Base-by-base conservation (phyloP, 2,113 vertebrate species). In the Cichladusa arquata region DNA sequence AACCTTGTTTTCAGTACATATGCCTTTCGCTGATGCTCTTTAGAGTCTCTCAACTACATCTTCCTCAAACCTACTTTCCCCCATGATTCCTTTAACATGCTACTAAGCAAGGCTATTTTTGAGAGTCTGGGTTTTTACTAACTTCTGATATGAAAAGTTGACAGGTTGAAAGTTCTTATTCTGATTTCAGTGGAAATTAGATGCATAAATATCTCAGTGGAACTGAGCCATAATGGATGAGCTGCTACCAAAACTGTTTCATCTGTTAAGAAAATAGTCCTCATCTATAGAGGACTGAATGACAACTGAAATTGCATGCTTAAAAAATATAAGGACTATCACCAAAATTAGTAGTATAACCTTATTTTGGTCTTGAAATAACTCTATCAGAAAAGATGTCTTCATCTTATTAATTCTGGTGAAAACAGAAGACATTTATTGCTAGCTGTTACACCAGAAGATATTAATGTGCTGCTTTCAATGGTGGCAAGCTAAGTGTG, bases 171-270 rank as follows among this genome's bases (percentile, higher is more conserved):
- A 90, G 64, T 65, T 29, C n/a, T 77, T 87, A 53, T 42, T 87
- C 69, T 58, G 69, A 90, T 93, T 64, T 93, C 65, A 54, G 42
- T 92, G 85, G 73, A 87, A 87, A 91, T 89, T 48, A 61, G 60
- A 57, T 73, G 36, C 6, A 25, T 88, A 85, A 88, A 64, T 88
- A 80, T 79, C 29, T 90, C 62, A 33, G 19, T 88, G 91, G 58
- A 86, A 72, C 48, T 48, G 65, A 94, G 70, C 91, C 57, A n/a
- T 93, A 50, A 67, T 60, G 81, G 58, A 72, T 65, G 50, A 81
- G 72, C 48, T 83, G 56, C 81, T 81, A 61, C 48, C 42, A 70
- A 89, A 91, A 74, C 47, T 86, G 26, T 86, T 94, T 78, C 13
- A 66, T 62, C 50, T 86, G 28, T 73, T 51, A 74, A 81, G 69